phyloP scores from a whole-genome alignment of 2,888 invertebrate species.

The Blastobasis lacticolella region DNA sequence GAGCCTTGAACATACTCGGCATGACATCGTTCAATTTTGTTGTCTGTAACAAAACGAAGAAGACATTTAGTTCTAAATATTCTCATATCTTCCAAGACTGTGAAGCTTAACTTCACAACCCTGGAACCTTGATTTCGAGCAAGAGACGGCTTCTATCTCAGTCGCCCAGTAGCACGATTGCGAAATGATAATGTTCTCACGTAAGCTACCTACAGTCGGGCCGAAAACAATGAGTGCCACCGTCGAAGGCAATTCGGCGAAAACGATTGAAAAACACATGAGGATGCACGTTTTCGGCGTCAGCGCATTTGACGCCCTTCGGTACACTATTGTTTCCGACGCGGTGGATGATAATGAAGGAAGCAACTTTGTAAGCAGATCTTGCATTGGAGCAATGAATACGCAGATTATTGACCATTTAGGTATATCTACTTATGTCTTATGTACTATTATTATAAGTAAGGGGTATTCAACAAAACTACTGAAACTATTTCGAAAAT shows the following conservation, averaged over 20 bases:
- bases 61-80: not conserved
- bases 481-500: too few species aligned
- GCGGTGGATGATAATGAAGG: constrained; percentile 14
- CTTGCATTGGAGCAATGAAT: not conserved
- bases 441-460: not conserved
- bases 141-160: too few species aligned
- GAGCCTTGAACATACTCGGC: constrained; percentile 76
- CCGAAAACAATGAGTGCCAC: constrained; percentile 68
- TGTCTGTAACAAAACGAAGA: constrained; percentile 26
- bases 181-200: constrained; percentile 69
- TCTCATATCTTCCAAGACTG: not conserved
- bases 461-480: too few species aligned
- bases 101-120: too few species aligned
- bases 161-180: constrained; percentile 28
- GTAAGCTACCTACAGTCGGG: constrained; percentile 63
- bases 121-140: too few species aligned
- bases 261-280: constrained; percentile 67
- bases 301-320: constrained; percentile 63
- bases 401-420: not conserved
- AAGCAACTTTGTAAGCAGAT: not conserved
- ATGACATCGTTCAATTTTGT: constrained; percentile 50
- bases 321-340: constrained; percentile 44
- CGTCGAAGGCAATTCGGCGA: constrained; percentile 66
- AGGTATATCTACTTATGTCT: not conserved
- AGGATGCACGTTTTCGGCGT: constrained; percentile 71